Percentiles rank a stretch among this genome's conserved stretches.
Evolutionary conservation across 2,888 invertebrate genomes (phyloP).

Genomic region (Acronicta leporina): DNA sequence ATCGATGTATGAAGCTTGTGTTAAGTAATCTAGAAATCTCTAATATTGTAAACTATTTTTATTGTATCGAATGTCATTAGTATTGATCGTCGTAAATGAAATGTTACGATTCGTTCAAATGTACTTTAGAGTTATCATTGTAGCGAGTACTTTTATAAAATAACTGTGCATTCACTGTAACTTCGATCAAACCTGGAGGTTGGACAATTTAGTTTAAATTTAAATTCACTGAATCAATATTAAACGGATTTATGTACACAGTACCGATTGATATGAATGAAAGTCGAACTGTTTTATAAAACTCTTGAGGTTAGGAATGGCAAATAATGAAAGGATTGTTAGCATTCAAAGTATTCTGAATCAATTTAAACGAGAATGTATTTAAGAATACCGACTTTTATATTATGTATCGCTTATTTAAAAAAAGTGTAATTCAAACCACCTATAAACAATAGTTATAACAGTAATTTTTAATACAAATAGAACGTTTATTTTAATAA

Average conservation of each 20-base stretch:
- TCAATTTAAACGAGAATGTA: too few relatives aligned
- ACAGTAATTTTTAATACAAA: background rate
- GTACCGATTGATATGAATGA: background rate
- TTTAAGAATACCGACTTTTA: background rate
- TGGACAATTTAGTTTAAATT: conserved; percentile 16
- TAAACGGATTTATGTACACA: conserved; percentile 14
- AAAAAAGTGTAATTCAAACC: conserved; percentile 7
- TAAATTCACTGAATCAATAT: conserved; percentile 21
- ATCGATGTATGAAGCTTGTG: conserved; percentile 11
- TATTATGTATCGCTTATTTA: conserved; percentile 1
- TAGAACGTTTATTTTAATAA: conserved; percentile 2
- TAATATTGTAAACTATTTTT: background rate
- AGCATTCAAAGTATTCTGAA: conserved; percentile 1
- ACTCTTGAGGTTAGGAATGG: background rate
- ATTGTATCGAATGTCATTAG: background rate
- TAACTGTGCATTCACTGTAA: conserved; percentile 1
- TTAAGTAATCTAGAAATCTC: background rate
- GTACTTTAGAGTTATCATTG: conserved; percentile 2
- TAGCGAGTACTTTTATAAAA: conserved; percentile 6
- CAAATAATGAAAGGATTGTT: background rate
- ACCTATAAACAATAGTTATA: conserved; percentile 9
- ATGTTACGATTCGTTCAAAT: conserved; percentile 1
- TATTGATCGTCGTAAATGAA: background rate
- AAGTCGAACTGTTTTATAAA: background rate
- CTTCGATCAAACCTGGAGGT: conserved; percentile 1